Evolutionary conservation across 2,113 vertebrate species (phyloP), one percentile per base, ranked within the genome.

Genomic region (Grammomys dolichurus): DNA sequence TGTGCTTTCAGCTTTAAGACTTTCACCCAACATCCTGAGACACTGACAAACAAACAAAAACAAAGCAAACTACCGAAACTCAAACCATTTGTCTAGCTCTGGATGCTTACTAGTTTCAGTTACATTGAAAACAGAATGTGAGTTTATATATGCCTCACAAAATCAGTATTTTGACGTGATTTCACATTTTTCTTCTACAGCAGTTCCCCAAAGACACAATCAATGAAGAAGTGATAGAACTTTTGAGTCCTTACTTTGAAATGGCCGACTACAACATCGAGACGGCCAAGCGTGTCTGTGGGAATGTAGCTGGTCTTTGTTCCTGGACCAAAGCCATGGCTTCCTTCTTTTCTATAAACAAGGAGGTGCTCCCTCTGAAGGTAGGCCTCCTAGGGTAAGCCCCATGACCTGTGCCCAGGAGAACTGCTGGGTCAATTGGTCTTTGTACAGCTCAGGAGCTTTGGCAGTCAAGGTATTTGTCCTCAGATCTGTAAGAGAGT

Each of bases 291-390:
- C 98, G 99, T 17, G 99, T 99, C 1, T 99, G 99, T 95, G 99
- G 99, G 20, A 99, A 99, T 63, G 99, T 99, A 93, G 99, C 99
- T 0, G 99, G 99, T 43, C 99, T 99, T 84, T 99, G 99, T 91
- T 99, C 99, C 8, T 99, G 99, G 99, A 99, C 99, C 2, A 99
- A 99, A 98, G 99, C 99, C 40, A 99, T 99, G 99, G 99, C 99
- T 3, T 97, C 99, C 9, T 99, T 99, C 98, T 99, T 99, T 97
- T 99, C 99, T 77, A 99, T 99, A 95, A 99, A 99, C 98, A 99
- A 99, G 98, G 99, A 99, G 97, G 99, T 99, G 73, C 98, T 99
- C 56, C 99, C 99, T 91, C 98, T 99, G 96, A 99, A 99, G 99
- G 99, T 99, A 98, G 46, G 78, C 26, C 13, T 95, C 26, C 67